Conservation (phyloP, 2,888 invertebrate genomes). For the Colostygia pectinataria region DNA sequence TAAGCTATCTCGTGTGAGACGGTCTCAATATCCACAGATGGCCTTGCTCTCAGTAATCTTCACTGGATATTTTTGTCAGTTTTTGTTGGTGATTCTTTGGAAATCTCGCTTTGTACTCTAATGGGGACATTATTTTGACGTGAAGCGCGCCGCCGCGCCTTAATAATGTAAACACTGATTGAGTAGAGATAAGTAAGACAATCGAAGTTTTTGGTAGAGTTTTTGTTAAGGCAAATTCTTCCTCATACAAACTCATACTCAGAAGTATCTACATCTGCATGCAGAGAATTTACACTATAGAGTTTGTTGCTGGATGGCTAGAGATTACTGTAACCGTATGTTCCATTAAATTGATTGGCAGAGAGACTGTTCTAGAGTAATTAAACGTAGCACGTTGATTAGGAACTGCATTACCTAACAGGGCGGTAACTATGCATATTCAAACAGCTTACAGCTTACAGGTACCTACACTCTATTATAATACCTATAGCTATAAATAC, state of each 20-base stretch:
- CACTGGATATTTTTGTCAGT: slow-evolving; percentile 74
- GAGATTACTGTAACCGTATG: slow-evolving; percentile 14
- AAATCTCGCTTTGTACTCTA: slow-evolving; percentile 76
- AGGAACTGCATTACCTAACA: slow-evolving; percentile 24
- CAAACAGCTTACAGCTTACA: slow-evolving; percentile 3
- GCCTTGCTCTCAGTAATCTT: slow-evolving; percentile 78
- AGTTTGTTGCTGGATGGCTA: slow-evolving; percentile 4
- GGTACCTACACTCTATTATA: neutral
- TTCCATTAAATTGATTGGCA: slow-evolving; percentile 30
- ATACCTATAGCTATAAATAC: slow-evolving; percentile 11
- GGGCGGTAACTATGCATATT: slow-evolving; percentile 18
- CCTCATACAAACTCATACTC: slow-evolving; percentile 24
- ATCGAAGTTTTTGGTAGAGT: slow-evolving; percentile 58
- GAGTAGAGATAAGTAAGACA: slow-evolving; percentile 78
- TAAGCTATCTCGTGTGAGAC: slow-evolving; percentile 80
- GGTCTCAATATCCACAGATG: slow-evolving; percentile 83
- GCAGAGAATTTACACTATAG: too few relatives aligned
- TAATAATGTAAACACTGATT: slow-evolving; percentile 81
- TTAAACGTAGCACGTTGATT: slow-evolving; percentile 26
- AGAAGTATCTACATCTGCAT: slow-evolving; percentile 9
- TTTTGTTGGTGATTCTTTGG: slow-evolving; percentile 77
- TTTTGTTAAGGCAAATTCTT: slow-evolving; percentile 53
- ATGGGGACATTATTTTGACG: slow-evolving; percentile 83
- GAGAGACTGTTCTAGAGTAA: slow-evolving; percentile 11
- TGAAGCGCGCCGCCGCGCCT: slow-evolving; percentile 68